These are phyloP conservation scores for Habrosyne pyritoides DNA, from an alignment of 2,888 invertebrate genomes.

Conservation along the genomic window DNA sequence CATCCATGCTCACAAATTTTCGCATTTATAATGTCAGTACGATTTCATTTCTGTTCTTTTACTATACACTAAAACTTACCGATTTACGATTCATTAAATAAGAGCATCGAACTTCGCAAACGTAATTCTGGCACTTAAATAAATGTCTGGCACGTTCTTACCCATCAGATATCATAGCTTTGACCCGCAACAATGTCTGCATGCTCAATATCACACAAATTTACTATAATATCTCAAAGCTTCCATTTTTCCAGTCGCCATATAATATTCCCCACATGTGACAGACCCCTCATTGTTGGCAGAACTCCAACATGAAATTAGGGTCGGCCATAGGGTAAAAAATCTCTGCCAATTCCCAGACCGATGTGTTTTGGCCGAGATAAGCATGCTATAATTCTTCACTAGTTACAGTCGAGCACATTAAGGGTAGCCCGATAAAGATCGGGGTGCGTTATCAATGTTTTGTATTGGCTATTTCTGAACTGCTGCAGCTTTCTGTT, in stretches of 20 bases:
- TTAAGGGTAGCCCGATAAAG: constrained; percentile 8
- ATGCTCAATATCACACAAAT: constrained; percentile 9
- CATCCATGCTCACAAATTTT: too few species aligned
- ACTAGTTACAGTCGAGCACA: constrained; percentile 18
- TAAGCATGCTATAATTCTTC: constrained; percentile 34
- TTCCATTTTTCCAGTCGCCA: neutral
- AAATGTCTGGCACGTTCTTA: neutral
- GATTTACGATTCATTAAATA: neutral
- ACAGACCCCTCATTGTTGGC: constrained; percentile 24
- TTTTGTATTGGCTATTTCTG: constrained; percentile 14
- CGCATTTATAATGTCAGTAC: too few species aligned
- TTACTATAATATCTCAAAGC: constrained; percentile 4
- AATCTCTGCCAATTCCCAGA: constrained; percentile 42
- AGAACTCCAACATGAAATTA: constrained; percentile 31
- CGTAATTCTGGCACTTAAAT: neutral
- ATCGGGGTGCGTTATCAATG: constrained; percentile 14
- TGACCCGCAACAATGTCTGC: neutral
- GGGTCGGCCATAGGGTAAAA: constrained; percentile 28
- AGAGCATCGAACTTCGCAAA: neutral
- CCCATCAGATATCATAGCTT: neutral
- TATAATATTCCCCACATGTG: constrained; percentile 10
- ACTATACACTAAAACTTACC: too few species aligned
- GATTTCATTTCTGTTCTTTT: too few species aligned
- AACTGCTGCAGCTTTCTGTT: neutral
- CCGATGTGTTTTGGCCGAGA: constrained; percentile 47